Base-by-base conservation (phyloP, 2,888 invertebrate genomes). In the Diaperis boleti region DNA sequence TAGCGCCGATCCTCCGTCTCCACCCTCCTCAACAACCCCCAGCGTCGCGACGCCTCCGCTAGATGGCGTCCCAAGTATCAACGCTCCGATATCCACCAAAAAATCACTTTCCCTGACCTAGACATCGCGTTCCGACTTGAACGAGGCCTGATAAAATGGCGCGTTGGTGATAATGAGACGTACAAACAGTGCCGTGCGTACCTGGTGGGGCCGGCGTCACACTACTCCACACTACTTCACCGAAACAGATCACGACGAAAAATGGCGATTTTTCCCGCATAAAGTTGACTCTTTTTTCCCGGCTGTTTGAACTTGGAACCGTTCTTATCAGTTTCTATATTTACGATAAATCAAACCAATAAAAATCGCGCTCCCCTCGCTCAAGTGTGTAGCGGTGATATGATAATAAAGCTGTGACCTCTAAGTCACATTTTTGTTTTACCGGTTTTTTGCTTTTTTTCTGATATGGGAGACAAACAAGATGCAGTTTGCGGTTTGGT, bases 71-170 rank as follows among this genome's bases (percentile, higher is more conserved):
- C 33, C 47, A 3, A 6, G 14, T n/a, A 10, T 41, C 41, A 22
- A 17, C 14, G 14, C 18, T 33, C 22, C 6, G 17, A 11, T 20
- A 10, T 10, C 22, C 13, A 1, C 15, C 4, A 35, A 45, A 56
- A 59, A 59, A 59, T 35, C 45, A 59, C 49, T 59, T 57, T 59
- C 59, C 62, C 55, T 62, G 62, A 62, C 62, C 62, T 62, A 62
- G 62, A 62, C 62, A 62, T 55, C 29, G 31, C 35, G 44, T 37
- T 54, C 41, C 5, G 15, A 10, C 42, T 55, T 62, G 55, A 18
- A 17, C 37, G 29, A 42, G 41, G 41, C 18, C 41, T 42, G 41
- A 42, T 42, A 42, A 42, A 42, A 42, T 42, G 41, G 41, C 41
- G 35, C 33, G 35, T 45, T 31, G 17, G 22, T 56, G 56, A 56